phyloP scores from a whole-genome alignment of 37 sponge, comb jelly and placozoan species.

The Cladorhizidae sp. region DNA sequence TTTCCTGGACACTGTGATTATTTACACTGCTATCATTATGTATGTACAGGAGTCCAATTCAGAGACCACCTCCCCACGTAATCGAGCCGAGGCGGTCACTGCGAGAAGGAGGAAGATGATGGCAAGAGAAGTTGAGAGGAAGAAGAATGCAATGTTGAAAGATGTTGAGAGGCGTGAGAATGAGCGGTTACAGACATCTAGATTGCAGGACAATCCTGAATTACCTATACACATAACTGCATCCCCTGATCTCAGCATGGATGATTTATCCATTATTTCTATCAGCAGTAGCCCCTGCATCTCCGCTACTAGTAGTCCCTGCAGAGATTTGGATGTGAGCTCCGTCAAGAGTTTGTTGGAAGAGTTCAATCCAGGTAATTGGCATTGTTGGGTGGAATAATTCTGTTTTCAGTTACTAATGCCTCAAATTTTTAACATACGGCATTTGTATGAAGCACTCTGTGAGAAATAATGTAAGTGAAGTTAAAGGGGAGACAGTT shows the following conservation, averaged over 20 bases:
- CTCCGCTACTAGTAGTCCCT: not conserved
- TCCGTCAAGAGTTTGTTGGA: not conserved
- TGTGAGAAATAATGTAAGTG: too few species aligned
- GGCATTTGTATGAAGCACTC: too few species aligned
- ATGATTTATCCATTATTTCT: not conserved
- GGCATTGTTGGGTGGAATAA: not conserved
- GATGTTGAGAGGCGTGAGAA: conserved; percentile 46
- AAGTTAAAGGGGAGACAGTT: too few species aligned
- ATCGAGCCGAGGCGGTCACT: conserved; percentile 42
- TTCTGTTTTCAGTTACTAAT: not conserved
- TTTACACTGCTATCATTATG: too few species aligned
- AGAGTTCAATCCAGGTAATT: conserved; percentile 47
- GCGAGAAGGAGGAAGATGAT: not conserved
- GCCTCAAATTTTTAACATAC: too few species aligned
- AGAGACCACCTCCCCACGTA: conserved; percentile 28
- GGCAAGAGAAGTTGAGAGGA: conserved; percentile 2
- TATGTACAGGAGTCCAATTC: conserved; percentile 44
- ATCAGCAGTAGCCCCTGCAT: not conserved
- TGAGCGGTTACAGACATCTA: conserved; percentile 36
- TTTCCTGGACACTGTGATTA: too few species aligned
- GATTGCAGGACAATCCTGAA: not conserved
- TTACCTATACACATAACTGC: too few species aligned
- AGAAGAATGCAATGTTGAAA: conserved; percentile 23
- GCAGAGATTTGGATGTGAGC: not conserved
- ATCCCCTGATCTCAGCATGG: too few species aligned